phyloP scores from a whole-genome alignment of 1,140 invertebrate genomes.

The Drosophila pandora region DNA sequence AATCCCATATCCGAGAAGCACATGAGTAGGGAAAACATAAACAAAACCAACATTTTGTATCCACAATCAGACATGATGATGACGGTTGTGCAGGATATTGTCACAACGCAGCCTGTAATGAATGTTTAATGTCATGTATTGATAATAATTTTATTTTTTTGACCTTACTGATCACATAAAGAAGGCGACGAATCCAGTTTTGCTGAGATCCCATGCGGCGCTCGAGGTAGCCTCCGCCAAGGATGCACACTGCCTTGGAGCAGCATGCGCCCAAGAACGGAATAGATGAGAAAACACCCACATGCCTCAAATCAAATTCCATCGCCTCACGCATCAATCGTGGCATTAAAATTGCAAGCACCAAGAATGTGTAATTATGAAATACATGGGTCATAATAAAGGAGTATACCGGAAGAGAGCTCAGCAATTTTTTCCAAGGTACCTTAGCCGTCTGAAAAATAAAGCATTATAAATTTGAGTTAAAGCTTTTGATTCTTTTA shows the following conservation, averaged over 20 bases:
- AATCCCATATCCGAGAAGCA: conserved; percentile 62
- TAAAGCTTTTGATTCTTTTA: too few relatives aligned
- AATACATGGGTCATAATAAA: conserved; percentile 75
- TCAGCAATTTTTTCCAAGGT: conserved; percentile 65
- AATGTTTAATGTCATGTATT: too few relatives aligned
- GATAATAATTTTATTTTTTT: not conserved
- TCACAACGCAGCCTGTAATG: conserved; percentile 49
- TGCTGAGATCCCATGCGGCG: conserved; percentile 26
- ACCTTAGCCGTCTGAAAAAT: conserved; percentile 25
- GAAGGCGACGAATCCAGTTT: conserved; percentile 52
- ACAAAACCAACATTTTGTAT: conserved; percentile 47
- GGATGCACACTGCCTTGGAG: conserved; percentile 60
- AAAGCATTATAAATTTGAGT: not conserved
- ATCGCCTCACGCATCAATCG: conserved; percentile 73
- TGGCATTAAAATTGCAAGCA: conserved; percentile 57
- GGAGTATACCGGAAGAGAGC: conserved; percentile 51
- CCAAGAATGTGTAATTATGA: conserved; percentile 65
- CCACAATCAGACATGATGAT: conserved; percentile 52
- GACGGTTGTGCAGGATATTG: conserved; percentile 27
- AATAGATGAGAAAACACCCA: conserved; percentile 61
- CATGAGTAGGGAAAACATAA: conserved; percentile 61
- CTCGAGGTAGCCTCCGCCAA: conserved; percentile 55
- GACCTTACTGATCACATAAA: conserved; percentile 64
- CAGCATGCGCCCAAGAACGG: conserved; percentile 63
- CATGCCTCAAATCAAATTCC: conserved; percentile 53